Evolutionary conservation across 2,113 vertebrate genomes (phyloP).

Genomic region (Osmerus mordax): DNA sequence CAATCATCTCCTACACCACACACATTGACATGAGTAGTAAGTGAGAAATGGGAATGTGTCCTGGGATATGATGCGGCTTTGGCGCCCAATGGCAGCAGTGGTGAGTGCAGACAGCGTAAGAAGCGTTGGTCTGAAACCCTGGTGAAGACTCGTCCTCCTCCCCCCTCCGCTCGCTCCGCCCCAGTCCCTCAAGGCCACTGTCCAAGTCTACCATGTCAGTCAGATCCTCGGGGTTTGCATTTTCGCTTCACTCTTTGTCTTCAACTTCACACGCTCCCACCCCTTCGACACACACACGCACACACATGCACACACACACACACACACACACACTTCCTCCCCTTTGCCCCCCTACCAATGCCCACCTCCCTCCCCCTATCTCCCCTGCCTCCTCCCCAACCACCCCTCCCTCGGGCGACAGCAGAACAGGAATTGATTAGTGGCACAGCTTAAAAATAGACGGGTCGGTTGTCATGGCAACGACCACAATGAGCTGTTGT

Average conservation of each 20-base stretch:
- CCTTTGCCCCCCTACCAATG: conserved; percentile 39
- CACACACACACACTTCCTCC: conserved; percentile 42
- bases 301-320: neutral
- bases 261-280: conserved; percentile 38
- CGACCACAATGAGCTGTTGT: conserved; percentile 79
- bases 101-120: neutral
- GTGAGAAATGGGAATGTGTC: no score
- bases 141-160: neutral
- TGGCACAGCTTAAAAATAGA: conserved; percentile 79
- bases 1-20: no score
- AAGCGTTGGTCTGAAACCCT: neutral
- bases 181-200: conserved; percentile 6
- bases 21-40: no score
- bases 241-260: conserved; percentile 46
- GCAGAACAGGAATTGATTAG: conserved; percentile 80
- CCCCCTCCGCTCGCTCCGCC: neutral
- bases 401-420: conserved; percentile 70
- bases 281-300: neutral
- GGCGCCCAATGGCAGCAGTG: neutral
- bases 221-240: neutral
- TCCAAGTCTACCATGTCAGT: conserved; percentile 1
- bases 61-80: neutral
- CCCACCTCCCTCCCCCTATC: conserved; percentile 25
- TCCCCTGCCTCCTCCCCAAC: conserved; percentile 33
- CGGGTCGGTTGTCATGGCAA: conserved; percentile 75